phyloP scores from a whole-genome alignment of 2,888 invertebrate genomes.

The Ochropleura plecta region DNA sequence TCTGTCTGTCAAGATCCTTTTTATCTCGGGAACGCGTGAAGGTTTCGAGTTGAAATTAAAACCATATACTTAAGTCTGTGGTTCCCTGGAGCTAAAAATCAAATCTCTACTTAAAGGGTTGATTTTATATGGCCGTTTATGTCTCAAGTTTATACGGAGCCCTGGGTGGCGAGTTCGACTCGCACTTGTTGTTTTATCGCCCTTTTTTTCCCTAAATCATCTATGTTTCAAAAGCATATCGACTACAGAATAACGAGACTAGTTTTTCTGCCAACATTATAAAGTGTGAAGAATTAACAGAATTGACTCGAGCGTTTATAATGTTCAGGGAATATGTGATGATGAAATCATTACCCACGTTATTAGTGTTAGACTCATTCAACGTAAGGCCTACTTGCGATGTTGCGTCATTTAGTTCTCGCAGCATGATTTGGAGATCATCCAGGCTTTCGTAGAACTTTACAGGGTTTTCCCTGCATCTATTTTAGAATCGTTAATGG shows the following conservation, averaged over 20 bases:
- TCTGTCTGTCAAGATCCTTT: no score
- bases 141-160: no score
- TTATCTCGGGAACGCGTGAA: no score
- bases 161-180: no score
- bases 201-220: not conserved
- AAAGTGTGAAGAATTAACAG: not conserved
- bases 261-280: conserved; percentile 20
- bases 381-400: conserved; percentile 26
- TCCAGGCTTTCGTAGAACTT: conserved; percentile 51
- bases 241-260: not conserved
- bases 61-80: no score
- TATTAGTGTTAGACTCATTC: conserved; percentile 25
- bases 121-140: no score
- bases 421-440: conserved; percentile 43
- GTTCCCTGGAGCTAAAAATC: no score
- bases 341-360: conserved; percentile 17
- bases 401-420: conserved; percentile 41
- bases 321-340: conserved; percentile 11
- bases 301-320: not conserved
- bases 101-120: no score
- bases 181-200: not conserved
- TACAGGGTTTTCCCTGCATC: conserved; percentile 29
- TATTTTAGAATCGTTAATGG: conserved; percentile 22
- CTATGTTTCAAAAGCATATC: not conserved
- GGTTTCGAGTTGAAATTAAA: no score